A percentile compares a stretch with the other conserved stretches of the same genome.
phyloP scores from a whole-genome alignment of 2,113 vertebrate species.

The Erythrocercus mccallii region DNA sequence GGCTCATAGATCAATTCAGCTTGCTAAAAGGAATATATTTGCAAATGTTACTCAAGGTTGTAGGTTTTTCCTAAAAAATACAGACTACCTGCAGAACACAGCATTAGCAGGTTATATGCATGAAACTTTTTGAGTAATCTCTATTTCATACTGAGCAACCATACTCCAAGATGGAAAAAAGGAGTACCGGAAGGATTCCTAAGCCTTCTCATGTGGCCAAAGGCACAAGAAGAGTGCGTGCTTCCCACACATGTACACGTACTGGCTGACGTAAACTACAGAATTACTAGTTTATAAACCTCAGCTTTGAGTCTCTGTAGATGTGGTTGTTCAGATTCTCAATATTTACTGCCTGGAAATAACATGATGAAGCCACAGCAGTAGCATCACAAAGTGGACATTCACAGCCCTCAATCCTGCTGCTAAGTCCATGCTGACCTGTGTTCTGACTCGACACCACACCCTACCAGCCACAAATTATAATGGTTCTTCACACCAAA shows the following conservation, averaged over 20 bases:
- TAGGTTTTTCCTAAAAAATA: neutral
- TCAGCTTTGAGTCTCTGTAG: neutral
- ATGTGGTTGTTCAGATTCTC: neutral
- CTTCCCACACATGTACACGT: rapidly evolving
- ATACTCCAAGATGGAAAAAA: neutral
- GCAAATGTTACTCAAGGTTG: neutral
- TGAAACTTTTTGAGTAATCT: neutral
- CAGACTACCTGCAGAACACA: neutral
- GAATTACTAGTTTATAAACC: neutral
- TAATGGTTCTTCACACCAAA: neutral
- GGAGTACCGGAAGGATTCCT: neutral
- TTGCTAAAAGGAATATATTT: neutral
- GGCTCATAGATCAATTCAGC: neutral
- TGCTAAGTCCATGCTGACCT: rapidly evolving
- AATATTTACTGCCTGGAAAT: neutral
- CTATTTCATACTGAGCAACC: neutral
- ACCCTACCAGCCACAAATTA: neutral
- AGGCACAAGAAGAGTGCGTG: rapidly evolving
- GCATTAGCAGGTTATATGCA: neutral
- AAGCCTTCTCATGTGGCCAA: neutral
- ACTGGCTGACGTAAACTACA: neutral
- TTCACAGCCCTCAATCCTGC: neutral
- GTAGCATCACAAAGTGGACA: rapidly evolving
- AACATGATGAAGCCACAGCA: neutral
- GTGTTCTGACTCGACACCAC: rapidly evolving